Evolutionary conservation across 2,113 vertebrate species (phyloP).

Genomic region (Hippocampus comes): DNA sequence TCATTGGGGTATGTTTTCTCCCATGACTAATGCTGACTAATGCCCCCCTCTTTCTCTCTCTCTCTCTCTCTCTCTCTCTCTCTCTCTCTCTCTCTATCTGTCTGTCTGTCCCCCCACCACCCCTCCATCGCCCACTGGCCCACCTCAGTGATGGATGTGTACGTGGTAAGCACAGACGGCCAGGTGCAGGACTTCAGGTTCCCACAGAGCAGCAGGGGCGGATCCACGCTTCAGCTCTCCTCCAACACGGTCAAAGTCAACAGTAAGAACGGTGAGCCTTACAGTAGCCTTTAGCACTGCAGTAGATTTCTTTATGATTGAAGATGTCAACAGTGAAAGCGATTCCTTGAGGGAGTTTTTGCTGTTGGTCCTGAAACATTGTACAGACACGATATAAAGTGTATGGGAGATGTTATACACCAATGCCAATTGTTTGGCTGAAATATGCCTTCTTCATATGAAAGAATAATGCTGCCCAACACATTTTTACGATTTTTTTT

Average conservation of each 20-base stretch:
- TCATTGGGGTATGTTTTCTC: not conserved
- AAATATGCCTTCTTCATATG: not conserved
- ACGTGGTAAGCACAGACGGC: constrained; percentile 92
- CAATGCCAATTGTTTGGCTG: not conserved
- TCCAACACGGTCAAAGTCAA: constrained; percentile 96
- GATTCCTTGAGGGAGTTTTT: not conserved
- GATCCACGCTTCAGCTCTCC: constrained; percentile 89
- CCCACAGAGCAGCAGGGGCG: constrained; percentile 87
- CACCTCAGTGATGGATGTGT: constrained; percentile 88
- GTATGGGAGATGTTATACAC: not conserved
- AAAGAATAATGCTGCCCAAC: too few species aligned
- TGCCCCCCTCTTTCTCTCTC: too few species aligned
- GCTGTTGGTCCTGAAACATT: not conserved
- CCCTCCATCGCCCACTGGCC: not conserved
- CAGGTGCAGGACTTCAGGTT: constrained; percentile 96
- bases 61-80: not conserved
- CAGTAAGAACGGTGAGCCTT: constrained; percentile 89
- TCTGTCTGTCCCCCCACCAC: too few species aligned
- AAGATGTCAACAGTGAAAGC: not conserved
- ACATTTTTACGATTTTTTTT: too few species aligned
- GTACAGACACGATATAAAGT: not conserved
- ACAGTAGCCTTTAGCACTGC: not conserved
- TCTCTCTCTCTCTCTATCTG: not conserved
- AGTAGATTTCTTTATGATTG: not conserved
- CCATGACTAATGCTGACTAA: constrained; percentile 25